phyloP scores from a whole-genome alignment of 2,113 vertebrate species.

The Xiphias gladius region DNA sequence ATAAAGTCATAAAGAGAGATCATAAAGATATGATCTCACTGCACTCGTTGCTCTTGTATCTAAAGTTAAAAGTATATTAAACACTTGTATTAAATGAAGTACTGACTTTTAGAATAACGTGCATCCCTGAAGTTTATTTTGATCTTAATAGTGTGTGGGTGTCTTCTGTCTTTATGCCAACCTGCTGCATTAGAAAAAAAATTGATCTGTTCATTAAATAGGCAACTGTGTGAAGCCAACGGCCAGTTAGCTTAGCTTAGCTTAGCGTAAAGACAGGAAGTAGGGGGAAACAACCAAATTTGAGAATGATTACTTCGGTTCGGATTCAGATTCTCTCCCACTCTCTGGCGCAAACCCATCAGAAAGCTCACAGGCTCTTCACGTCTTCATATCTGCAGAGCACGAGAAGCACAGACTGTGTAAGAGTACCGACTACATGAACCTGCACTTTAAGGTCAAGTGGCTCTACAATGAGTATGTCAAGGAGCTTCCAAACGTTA shows the following conservation, averaged over 20 bases:
- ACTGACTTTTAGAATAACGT: no score
- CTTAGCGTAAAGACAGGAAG: not conserved
- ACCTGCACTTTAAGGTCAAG: slow-evolving; percentile 99
- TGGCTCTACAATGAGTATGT: slow-evolving; percentile 98
- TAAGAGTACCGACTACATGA: slow-evolving; percentile 99
- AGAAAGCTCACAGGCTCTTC: not conserved
- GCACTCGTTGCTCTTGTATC: no score
- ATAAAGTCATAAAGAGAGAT: no score
- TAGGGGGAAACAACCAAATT: not conserved
- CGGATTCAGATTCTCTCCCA: not conserved
- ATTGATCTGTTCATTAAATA: no score
- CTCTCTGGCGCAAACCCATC: not conserved
- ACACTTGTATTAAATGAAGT: no score
- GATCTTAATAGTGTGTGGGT: no score
- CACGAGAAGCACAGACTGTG: slow-evolving; percentile 95
- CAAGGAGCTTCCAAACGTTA: slow-evolving; percentile 90
- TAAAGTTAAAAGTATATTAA: no score
- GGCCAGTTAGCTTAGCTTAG: not conserved
- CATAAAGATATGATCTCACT: no score
- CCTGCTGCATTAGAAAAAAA: no score
- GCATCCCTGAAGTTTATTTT: no score
- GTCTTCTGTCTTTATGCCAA: no score
- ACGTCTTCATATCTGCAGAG: slow-evolving; percentile 82
- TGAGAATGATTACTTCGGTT: not conserved
- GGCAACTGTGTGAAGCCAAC: no score